Base-by-base conservation (phyloP, 2,797 vertebrate species). In the Carduelis carduelis region DNA sequence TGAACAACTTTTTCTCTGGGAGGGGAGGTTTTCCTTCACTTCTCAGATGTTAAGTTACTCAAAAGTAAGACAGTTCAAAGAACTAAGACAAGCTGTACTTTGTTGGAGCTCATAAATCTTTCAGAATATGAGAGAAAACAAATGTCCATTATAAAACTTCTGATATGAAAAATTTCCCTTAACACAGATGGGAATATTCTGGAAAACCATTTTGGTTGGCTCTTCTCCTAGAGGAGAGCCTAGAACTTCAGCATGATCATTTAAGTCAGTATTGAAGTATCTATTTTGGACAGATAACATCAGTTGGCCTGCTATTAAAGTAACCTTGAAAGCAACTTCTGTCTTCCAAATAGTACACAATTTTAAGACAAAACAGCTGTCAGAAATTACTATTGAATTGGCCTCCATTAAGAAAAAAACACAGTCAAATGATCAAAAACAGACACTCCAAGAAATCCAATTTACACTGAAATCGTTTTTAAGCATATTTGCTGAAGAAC, bases 371-470 rank as follows among this genome's bases (percentile, higher is more conserved):
- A 91, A 89, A 46, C 32, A 92, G 14, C 26, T 84, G 61, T 76
- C 49, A 61, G 63, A 88, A 95, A 49, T 70, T 75, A 26, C 12
- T 94, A 47, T 94, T 41, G 84, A 92, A 39, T 87, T 82, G 34
- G 41, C 66, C 78, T 79, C 19, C 30, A 79, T 89, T 93, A 41
- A 57, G 43, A 56, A 56, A n/a, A 55, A 63, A 30, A 12, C 23
- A 55, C 34, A 53, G 64, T 83, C 53, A 89, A 91, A 72, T 46
- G 14, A 83, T 81, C 59, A 91, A 94, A 95, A 96, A 24, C n/a
- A 89, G 46, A 69, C 37, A 53, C n/a, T 37, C 10, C 21, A 39
- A 75, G 46, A 75, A 75, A 64, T 52, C 18, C 13, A 41, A 72
- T 68, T 81, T 75, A 32, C 6, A 46, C 20, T 35, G 17, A 77